These are phyloP conservation scores for Eilema griseolum DNA, from an alignment of 2,888 invertebrate species.

Conservation along the genomic window DNA sequence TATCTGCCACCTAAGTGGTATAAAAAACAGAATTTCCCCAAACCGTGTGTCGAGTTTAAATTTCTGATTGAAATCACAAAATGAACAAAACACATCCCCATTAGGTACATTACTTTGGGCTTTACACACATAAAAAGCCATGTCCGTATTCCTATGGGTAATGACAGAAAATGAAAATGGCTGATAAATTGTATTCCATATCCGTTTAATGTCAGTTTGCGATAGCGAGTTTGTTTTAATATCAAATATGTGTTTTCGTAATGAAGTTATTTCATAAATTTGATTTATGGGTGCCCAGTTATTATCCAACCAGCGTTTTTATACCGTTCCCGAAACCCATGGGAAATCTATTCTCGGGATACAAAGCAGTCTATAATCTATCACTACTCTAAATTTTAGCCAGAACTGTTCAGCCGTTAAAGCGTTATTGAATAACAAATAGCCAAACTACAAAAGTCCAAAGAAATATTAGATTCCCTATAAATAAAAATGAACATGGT, in stretches of 20 bases:
- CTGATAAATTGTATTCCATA: conserved; percentile 29
- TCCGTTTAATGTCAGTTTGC: conserved; percentile 27
- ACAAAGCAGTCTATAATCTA: too few species aligned
- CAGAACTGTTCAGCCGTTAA: too few species aligned
- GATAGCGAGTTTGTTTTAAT: conserved; percentile 25
- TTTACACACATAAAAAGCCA: conserved; percentile 7
- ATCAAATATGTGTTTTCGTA: conserved; percentile 21
- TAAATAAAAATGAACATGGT: too few species aligned
- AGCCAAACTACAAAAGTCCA: too few species aligned
- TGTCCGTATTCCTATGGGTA: conserved; percentile 17
- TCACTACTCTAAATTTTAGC: too few species aligned
- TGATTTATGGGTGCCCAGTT: conserved; percentile 7
- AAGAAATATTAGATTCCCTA: too few species aligned
- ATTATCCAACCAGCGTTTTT: neutral
- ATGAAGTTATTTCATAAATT: conserved; percentile 22
- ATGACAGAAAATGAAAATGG: conserved; percentile 20
- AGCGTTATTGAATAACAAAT: too few species aligned
- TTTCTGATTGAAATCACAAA: neutral
- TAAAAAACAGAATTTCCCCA: neutral
- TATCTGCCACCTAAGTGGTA: too few species aligned
- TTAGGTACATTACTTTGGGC: conserved; percentile 6
- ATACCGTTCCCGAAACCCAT: too few species aligned
- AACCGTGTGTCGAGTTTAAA: neutral
- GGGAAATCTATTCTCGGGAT: too few species aligned
- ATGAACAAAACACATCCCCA: neutral